phyloP scores from a whole-genome alignment of 2,888 invertebrate species.

The Odontomyia ornata region DNA sequence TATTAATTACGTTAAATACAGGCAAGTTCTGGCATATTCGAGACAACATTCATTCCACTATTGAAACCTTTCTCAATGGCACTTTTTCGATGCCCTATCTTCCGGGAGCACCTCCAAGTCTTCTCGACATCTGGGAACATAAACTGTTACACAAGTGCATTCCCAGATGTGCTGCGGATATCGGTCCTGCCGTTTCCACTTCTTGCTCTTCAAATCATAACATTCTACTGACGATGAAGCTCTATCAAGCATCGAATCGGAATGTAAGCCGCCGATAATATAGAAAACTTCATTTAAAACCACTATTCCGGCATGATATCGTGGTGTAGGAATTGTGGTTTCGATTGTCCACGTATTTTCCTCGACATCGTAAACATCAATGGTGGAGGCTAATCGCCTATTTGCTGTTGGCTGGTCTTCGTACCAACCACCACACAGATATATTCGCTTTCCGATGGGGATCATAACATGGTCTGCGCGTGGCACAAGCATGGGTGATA shows the following conservation, averaged over 20 bases:
- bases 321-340: conserved; percentile 71
- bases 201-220: conserved; percentile 70
- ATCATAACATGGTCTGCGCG: conserved; percentile 74
- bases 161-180: conserved; percentile 78
- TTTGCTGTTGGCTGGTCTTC: conserved; percentile 66
- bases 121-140: conserved; percentile 68
- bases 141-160: conserved; percentile 73
- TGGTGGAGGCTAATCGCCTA: conserved; percentile 69
- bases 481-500: conserved; percentile 68
- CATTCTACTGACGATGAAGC: conserved; percentile 74
- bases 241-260: conserved; percentile 72
- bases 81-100: conserved; percentile 19
- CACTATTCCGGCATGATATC: conserved; percentile 75
- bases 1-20: no score
- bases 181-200: conserved; percentile 71
- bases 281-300: conserved; percentile 70
- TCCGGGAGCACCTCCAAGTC: conserved; percentile 51
- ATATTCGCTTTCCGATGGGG: conserved; percentile 68
- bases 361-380: conserved; percentile 72
- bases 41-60: no score
- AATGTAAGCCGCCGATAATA: conserved; percentile 75
- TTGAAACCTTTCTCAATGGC: conserved; percentile 1
- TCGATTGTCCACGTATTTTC: conserved; percentile 70
- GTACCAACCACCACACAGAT: conserved; percentile 74
- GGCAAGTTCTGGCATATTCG: no score